Evolutionary conservation across 2,113 vertebrate species (phyloP).

Genomic region (Notiomystis cincta): DNA sequence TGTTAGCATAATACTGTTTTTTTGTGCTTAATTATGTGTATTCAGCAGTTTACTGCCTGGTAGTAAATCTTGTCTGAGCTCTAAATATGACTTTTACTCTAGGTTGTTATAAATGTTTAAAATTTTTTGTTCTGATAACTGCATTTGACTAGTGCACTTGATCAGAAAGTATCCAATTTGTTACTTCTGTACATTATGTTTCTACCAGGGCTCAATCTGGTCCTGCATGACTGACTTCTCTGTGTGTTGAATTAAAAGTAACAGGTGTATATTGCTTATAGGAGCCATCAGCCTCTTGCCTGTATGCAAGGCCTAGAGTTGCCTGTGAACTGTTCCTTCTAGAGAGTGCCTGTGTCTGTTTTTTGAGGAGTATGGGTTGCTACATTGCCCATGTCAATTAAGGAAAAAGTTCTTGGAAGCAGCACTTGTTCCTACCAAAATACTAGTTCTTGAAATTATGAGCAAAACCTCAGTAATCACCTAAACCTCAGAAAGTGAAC

Average conservation of each 20-base stretch:
- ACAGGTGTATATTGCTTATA: background rate
- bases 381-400: background rate
- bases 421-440: background rate
- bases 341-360: background rate
- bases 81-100: background rate
- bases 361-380: background rate
- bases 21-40: background rate
- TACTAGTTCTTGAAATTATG: background rate
- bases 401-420: background rate
- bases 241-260: background rate
- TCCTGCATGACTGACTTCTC: background rate
- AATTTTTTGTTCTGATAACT: background rate
- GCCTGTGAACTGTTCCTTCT: background rate
- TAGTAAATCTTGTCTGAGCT: background rate
- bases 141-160: background rate
- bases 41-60: background rate
- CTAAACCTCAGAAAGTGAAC: background rate
- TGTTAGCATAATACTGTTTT: background rate
- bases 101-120: background rate
- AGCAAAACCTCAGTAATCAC: background rate
- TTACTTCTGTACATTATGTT: background rate
- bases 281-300: background rate
- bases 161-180: background rate
- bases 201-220: background rate
- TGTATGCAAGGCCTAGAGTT: background rate